These are phyloP conservation scores for Styela clava DNA, from an alignment of 23 tunicate genomes.

Conservation along the genomic window DNA sequence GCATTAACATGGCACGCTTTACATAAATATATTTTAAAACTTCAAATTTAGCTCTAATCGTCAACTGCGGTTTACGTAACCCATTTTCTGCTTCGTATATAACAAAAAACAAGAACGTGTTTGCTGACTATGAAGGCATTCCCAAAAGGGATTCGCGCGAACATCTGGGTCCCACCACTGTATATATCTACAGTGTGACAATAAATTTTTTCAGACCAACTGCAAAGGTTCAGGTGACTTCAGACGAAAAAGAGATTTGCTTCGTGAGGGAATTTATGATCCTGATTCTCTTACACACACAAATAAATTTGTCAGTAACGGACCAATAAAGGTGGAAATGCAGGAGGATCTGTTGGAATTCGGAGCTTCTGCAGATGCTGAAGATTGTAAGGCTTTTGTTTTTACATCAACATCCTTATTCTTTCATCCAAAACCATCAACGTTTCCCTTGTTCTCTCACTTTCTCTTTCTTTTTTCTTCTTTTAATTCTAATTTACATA, in stretches of 20 bases:
- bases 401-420: neutral
- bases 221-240: constrained; percentile 54
- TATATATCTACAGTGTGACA: too few species aligned
- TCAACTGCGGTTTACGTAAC: too few species aligned
- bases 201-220: constrained; percentile 28
- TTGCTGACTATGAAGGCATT: neutral
- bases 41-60: too few species aligned
- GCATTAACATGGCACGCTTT: too few species aligned
- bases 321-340: constrained; percentile 56
- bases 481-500: neutral
- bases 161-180: too few species aligned
- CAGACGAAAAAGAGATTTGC: constrained; percentile 50
- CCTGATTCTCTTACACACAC: constrained; percentile 36
- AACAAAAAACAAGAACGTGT: neutral
- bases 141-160: neutral
- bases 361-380: neutral
- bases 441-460: neutral
- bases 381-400: constrained; percentile 16
- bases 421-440: neutral
- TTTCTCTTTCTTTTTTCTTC: neutral
- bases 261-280: constrained; percentile 66
- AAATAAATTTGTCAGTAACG: constrained; percentile 49
- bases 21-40: too few species aligned
- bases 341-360: constrained; percentile 31
- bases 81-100: too few species aligned